Conservation (phyloP, 2,888 invertebrate genomes). For the Lapara coniferarum region DNA sequence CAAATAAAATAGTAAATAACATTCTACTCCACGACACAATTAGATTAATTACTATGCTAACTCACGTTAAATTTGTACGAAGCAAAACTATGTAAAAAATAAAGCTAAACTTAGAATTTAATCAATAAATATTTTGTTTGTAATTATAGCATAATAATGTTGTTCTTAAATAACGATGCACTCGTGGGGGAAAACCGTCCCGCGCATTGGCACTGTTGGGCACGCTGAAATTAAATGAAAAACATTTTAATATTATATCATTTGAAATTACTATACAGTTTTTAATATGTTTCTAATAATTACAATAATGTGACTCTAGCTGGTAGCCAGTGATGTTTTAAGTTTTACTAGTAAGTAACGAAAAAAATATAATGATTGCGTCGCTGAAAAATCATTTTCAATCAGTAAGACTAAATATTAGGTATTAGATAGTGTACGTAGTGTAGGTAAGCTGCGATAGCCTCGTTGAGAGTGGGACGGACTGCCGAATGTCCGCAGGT, state of each 20-base stretch:
- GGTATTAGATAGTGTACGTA: too few relatives aligned
- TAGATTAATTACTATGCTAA: not conserved
- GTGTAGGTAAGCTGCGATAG: too few relatives aligned
- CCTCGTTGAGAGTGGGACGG: too few relatives aligned
- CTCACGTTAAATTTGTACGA: not conserved
- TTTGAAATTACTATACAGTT: too few relatives aligned
- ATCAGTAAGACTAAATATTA: too few relatives aligned
- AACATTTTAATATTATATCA: not conserved
- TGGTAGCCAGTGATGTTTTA: too few relatives aligned
- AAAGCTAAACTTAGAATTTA: conserved; percentile 26
- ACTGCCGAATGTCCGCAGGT: too few relatives aligned
- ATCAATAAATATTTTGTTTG: conserved; percentile 25
- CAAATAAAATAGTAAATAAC: conserved; percentile 4
- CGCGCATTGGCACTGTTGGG: conserved; percentile 75
- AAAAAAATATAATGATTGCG: too few relatives aligned
- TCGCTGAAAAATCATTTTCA: too few relatives aligned
- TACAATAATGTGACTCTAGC: too few relatives aligned
- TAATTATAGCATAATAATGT: not conserved
- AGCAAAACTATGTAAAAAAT: not conserved
- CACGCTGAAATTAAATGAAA: conserved; percentile 82
- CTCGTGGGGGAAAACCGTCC: conserved; percentile 85
- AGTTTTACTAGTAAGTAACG: too few relatives aligned
- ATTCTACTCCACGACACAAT: not conserved
- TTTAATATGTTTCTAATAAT: too few relatives aligned
- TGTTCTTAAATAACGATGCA: conserved; percentile 85